These are phyloP conservation scores for Mycogona germanica DNA, from an alignment of 2,888 invertebrate species.

Conservation along the genomic window DNA sequence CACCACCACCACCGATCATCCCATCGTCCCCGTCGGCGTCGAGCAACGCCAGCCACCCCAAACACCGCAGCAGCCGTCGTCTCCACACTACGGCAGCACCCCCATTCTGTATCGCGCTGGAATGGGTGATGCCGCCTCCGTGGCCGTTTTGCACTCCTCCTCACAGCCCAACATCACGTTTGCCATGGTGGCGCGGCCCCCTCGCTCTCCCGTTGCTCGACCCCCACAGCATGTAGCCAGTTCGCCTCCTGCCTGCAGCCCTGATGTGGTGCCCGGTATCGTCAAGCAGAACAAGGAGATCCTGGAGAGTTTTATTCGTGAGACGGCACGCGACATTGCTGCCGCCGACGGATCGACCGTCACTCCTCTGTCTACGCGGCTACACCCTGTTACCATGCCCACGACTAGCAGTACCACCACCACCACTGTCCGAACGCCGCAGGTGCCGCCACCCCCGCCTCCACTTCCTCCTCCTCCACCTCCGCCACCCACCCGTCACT, in stretches of 20 bases:
- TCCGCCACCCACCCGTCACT: neutral
- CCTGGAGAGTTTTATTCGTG: conserved; percentile 18
- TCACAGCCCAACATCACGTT: conserved; percentile 19
- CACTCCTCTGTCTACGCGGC: too few species aligned
- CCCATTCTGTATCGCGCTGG: conserved; percentile 27
- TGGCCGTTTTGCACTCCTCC: conserved; percentile 14
- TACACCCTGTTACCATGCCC: too few species aligned
- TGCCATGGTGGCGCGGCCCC: neutral
- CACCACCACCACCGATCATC: too few species aligned
- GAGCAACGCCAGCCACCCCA: too few species aligned
- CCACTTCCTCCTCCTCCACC: neutral
- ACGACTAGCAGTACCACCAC: too few species aligned
- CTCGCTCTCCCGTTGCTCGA: too few species aligned
- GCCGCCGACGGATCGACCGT: too few species aligned
- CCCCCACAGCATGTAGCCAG: neutral
- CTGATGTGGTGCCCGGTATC: too few species aligned
- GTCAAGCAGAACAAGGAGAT: conserved; percentile 23
- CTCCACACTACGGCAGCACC: conserved; percentile 31
- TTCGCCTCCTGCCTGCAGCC: neutral
- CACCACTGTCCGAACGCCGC: too few species aligned
- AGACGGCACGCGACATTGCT: neutral
- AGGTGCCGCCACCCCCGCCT: too few species aligned
- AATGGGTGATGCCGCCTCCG: conserved; percentile 13
- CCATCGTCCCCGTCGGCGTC: too few species aligned
- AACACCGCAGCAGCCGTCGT: too few species aligned